Conservation (phyloP, 2,113 vertebrate species). For the Delphinapterus leucas region DNA sequence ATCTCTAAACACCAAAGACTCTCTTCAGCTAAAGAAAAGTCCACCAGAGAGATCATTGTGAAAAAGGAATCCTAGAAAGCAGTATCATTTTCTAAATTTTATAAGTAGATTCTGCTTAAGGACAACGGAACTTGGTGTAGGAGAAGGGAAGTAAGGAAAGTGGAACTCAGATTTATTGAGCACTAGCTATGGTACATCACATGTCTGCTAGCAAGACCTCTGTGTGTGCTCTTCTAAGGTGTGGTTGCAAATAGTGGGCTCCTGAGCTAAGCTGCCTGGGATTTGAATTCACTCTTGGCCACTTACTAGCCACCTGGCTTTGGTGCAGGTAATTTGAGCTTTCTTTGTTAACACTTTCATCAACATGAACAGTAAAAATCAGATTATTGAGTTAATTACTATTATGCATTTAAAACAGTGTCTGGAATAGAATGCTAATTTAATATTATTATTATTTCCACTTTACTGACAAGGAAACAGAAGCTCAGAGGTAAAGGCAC, state of each 20-base stretch:
- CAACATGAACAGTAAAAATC: not conserved
- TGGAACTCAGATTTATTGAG: not conserved
- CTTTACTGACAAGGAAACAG: not conserved
- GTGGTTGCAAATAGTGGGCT: too few relatives aligned
- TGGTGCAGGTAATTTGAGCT: not conserved
- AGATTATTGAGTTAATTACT: not conserved
- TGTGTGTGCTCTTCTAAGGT: not conserved
- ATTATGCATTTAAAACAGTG: not conserved
- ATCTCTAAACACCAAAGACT: constrained; percentile 1
- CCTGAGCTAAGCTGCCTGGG: not conserved
- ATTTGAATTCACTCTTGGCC: not conserved
- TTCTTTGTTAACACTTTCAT: not conserved
- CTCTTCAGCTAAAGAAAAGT: constrained; percentile 22
- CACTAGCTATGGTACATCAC: not conserved
- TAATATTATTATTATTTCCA: not conserved
- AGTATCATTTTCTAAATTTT: constrained; percentile 37
- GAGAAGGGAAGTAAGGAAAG: not conserved
- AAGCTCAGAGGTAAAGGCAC: not conserved
- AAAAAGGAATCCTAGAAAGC: not conserved
- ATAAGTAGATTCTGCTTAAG: not conserved
- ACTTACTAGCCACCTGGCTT: not conserved
- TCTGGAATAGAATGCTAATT: not conserved
- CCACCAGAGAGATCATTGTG: not conserved
- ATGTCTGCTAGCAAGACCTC: not conserved
- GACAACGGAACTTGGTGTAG: not conserved